Conservation (phyloP, 2,888 invertebrate species). For the Drosophila formosana region DNA sequence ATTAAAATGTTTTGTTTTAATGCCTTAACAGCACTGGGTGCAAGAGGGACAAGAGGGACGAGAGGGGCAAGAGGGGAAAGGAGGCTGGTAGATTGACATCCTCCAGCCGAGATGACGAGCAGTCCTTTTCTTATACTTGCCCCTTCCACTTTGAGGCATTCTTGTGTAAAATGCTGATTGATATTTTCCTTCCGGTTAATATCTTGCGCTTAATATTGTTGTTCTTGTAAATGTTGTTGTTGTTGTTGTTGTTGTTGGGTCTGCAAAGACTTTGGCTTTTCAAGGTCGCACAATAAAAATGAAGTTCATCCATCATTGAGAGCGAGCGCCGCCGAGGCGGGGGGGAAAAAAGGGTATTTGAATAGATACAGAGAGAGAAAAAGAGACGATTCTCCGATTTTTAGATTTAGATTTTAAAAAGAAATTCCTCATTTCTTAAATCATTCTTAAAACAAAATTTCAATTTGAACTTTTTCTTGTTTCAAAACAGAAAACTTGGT, state of each 20-base stretch:
- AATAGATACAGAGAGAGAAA: no score
- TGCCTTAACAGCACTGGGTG: slow-evolving; percentile 9
- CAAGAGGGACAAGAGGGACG: no score
- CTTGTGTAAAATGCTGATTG: slow-evolving; percentile 76
- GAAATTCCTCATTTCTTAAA: no score
- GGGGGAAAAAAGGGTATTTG: not conserved
- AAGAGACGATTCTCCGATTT: no score
- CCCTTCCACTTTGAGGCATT: slow-evolving; percentile 43
- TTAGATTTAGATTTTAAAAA: no score
- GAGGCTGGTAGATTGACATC: not conserved
- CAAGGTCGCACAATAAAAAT: slow-evolving; percentile 77
- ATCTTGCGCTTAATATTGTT: slow-evolving; percentile 48
- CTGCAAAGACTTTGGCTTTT: slow-evolving; percentile 40
- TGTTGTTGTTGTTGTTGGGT: slow-evolving; percentile 26
- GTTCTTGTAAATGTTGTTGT: slow-evolving; percentile 15
- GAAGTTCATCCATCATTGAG: slow-evolving; percentile 77
- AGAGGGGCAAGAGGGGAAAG: not conserved
- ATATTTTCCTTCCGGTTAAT: slow-evolving; percentile 75
- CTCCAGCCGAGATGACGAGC: slow-evolving; percentile 31
- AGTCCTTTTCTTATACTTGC: slow-evolving; percentile 13
- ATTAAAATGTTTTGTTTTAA: slow-evolving; percentile 78
- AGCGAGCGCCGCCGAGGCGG: slow-evolving; percentile 5
- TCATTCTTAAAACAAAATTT: no score
- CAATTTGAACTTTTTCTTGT: no score
- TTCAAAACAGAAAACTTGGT: no score